Evolutionary conservation across 2,797 vertebrate species (phyloP), one percentile per base, ranked within the genome.

Genomic region (Salmo trutta): DNA sequence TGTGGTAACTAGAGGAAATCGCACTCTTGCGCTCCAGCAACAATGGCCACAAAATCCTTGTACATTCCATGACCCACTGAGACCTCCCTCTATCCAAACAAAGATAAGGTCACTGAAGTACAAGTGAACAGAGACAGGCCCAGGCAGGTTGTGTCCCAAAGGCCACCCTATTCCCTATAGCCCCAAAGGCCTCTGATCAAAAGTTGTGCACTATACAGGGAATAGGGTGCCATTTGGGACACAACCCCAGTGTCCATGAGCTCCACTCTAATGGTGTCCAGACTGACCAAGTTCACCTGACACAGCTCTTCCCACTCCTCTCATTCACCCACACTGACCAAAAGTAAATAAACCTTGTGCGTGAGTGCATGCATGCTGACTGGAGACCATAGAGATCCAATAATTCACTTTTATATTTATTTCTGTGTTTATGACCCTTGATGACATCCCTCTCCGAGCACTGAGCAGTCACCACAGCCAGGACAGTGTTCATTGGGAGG

Each of bases 21-120:
- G 10, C 41, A 3, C 10, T 47, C 41, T 47, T 47, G 41, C 2
- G 12, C 41, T 47, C 41, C 41, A 12, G 41, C 41, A 67, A 67
- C 12, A 67, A 31, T 29, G 10, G 31, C 5, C 7, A 68, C 15
- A 78, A 12, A 78, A 81, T 71, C 75, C 73, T 71, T 52, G 80
- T 78, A 77, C 76, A 87, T 72, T 80, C 65, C 73, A 70, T 86
- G 85, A 89, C 86, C 83, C 72, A 5, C 71, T 75, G 81, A 85
- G 82, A 78, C 86, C 74, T 77, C 85, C 85, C 85, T 84, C 83
- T 91, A 84, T 90, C 78, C 76, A 92, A 91, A 90, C 87, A 91
- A 86, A 83, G 83, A 79, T 53, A 68, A 84, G 81, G 77, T 64
- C 86, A 80, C 71, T 17, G 24, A 24, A 17, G 79, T 80, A 62